Conservation (phyloP, 1,140 invertebrate species). For the Philaenus spumarius region DNA sequence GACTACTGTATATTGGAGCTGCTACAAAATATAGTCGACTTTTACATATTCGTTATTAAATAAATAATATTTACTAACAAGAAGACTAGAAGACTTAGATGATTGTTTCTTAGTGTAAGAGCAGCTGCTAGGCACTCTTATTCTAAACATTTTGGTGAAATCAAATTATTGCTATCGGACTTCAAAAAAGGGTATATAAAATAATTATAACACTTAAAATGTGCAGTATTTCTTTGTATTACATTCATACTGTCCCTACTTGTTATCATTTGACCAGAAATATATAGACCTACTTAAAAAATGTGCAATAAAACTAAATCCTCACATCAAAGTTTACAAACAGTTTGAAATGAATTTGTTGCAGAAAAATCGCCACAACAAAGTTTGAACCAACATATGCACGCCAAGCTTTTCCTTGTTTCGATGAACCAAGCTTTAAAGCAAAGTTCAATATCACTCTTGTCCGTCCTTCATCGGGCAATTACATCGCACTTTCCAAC, state of each 20-base stretch:
- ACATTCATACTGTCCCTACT: too few species aligned
- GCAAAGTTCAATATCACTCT: conserved; percentile 76
- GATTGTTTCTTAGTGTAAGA: too few species aligned
- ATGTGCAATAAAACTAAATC: not conserved
- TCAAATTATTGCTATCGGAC: too few species aligned
- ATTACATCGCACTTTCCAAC: conserved; percentile 71
- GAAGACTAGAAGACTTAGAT: too few species aligned
- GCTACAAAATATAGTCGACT: too few species aligned
- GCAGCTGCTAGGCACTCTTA: too few species aligned
- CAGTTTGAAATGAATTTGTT: conserved; percentile 36
- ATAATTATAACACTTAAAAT: not conserved
- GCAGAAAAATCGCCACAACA: conserved; percentile 73
- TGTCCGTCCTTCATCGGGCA: conserved; percentile 51
- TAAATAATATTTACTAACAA: too few species aligned
- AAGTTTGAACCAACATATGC: conserved; percentile 95
- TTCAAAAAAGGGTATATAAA: too few species aligned
- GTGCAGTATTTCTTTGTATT: not conserved
- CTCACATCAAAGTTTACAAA: not conserved
- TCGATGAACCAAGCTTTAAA: conserved; percentile 93
- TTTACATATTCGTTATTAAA: too few species aligned
- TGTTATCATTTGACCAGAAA: not conserved
- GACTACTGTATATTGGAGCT: too few species aligned
- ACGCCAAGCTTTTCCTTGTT: conserved; percentile 86
- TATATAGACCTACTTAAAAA: not conserved
- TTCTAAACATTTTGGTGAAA: too few species aligned